Evolutionary conservation across 2,113 vertebrate genomes (phyloP), one percentile per base, ranked within the genome.

Genomic region (Cepphus grylle): DNA sequence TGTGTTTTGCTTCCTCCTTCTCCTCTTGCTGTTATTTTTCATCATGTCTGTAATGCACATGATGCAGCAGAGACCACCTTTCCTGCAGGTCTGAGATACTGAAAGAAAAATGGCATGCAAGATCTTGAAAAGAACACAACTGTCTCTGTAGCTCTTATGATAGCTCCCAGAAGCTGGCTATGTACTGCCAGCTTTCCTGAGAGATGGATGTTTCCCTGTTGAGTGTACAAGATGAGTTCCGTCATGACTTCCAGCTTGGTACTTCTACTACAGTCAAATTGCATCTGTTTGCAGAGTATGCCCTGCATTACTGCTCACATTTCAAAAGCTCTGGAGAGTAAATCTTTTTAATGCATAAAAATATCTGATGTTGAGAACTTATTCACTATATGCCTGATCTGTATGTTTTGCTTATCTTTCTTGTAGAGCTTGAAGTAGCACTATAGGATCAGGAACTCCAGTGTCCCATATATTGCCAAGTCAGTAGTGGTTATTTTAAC

Each of bases 191-290:
- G 9, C 34, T 95, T 76, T 79, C 32, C 26, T 61, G 77, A 70
- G 58, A 59, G 7, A 8, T 71, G 76, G 27, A 52, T 1, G 3
- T 36, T 84, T 38, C 29, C 18, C 7, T 59, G 7, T 63, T 87
- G 23, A 40, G 7, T 22, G 11, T 30, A 9, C 32, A 18, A 30
- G 3, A 34, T 0, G 0, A 53, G 7, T 40, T 82, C 42, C 67
- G 4, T 42, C 27, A 34, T 52, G 23, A 21, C 17, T 81, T 81
- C 9, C 62, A 43, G 7, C 14, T 71, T 76, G 12, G 11, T 72
- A 38, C 21, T 78, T 81, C 38, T 40, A 15, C 22, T 66, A 0
- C 12, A 47, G 12, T 47, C n/a, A 74, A 52, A 77, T 56, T 14
- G 2, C 17, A 8, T 45, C 43, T 42, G 9, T 77, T 88, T 81